Percentiles rank a stretch among this genome's conserved stretches.
These are phyloP conservation scores for Montifringilla adamsi DNA, from an alignment of 2,113 vertebrate species.

Conservation along the genomic window DNA sequence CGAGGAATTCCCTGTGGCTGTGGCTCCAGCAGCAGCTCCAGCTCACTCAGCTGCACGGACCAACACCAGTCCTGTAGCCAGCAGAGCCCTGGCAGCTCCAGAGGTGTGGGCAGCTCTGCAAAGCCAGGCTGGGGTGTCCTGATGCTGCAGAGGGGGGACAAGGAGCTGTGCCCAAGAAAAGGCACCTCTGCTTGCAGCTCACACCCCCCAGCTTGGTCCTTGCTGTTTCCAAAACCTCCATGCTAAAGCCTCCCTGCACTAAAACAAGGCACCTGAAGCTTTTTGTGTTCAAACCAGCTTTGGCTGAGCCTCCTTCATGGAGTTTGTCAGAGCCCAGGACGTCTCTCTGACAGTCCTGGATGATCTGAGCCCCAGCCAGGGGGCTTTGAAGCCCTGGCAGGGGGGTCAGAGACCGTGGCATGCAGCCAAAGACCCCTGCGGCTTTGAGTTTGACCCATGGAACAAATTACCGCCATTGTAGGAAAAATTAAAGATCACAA, in stretches of 20 bases:
- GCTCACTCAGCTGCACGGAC: background rate
- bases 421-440: too few relatives aligned
- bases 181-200: background rate
- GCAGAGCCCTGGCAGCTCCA: background rate
- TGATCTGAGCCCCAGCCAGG: too few relatives aligned
- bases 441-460: too few relatives aligned
- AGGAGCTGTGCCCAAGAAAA: background rate
- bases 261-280: background rate
- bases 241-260: background rate
- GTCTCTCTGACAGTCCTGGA: too few relatives aligned
- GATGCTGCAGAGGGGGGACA: background rate
- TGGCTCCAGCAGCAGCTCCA: background rate
- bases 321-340: too few relatives aligned
- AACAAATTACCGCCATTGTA: too few relatives aligned
- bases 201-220: rapidly evolving
- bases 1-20: background rate
- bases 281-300: background rate
- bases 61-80: background rate
- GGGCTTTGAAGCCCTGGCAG: too few relatives aligned
- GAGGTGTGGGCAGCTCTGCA: background rate
- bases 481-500: too few relatives aligned
- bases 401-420: too few relatives aligned
- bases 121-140: background rate
- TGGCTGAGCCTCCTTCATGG: background rate
- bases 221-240: background rate